Evolutionary conservation across 2,113 vertebrate genomes (phyloP).

Genomic region (Sorex araneus): DNA sequence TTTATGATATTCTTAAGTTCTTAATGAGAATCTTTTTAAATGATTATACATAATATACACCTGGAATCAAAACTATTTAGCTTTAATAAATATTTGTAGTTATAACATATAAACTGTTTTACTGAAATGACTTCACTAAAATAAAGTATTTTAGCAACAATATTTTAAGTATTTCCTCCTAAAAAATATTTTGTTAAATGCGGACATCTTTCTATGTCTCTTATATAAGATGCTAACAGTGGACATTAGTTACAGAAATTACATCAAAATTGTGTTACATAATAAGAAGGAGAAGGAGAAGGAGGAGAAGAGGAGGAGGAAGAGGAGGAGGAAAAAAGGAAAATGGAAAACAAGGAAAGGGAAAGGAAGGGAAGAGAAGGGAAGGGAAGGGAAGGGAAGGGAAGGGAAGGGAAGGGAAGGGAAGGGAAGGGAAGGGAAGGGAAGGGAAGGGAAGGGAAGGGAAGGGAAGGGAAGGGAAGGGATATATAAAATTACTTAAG

Average conservation of each 20-base stretch:
- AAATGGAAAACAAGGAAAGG: too few species aligned
- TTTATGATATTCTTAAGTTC: not conserved
- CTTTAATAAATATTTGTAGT: not conserved
- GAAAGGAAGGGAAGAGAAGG: too few species aligned
- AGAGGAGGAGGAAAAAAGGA: too few species aligned
- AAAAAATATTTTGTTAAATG: conserved; percentile 24
- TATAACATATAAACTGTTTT: conserved; percentile 5
- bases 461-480: too few species aligned
- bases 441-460: too few species aligned
- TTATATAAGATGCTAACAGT: not conserved
- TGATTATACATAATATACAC: conserved; percentile 5
- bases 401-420: not conserved
- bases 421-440: too few species aligned
- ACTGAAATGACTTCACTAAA: conserved; percentile 10
- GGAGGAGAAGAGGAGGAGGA: too few species aligned
- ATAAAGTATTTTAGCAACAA: not conserved
- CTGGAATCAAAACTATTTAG: not conserved
- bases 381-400: not conserved
- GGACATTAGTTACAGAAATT: not conserved
- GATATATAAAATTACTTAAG: too few species aligned
- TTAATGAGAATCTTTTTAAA: not conserved
- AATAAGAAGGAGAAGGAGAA: not conserved
- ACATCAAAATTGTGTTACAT: not conserved
- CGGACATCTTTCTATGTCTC: not conserved
- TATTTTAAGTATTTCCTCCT: conserved; percentile 25